Conservation (phyloP, 2,888 invertebrate genomes). For the Lypha dubia region DNA sequence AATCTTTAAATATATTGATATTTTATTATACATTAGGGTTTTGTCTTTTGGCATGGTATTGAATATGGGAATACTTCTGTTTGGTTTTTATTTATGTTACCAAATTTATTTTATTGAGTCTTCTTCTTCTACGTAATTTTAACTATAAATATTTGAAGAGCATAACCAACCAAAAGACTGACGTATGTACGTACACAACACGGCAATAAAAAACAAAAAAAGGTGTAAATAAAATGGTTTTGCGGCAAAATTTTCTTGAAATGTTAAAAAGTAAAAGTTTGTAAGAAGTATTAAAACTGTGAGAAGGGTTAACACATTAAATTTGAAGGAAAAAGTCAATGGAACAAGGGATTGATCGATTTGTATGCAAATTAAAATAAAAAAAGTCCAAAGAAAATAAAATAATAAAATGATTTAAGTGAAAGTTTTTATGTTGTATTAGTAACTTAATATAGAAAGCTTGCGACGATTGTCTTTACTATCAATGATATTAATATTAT, state of each 20-base stretch:
- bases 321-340: conserved; percentile 10
- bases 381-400: background rate
- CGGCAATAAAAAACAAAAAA: conserved; percentile 25
- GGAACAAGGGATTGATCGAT: conserved; percentile 30
- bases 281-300: background rate
- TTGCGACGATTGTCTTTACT: no score
- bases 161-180: background rate
- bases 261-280: background rate
- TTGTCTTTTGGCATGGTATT: conserved; percentile 29
- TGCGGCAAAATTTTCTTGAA: conserved; percentile 21
- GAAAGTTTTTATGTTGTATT: background rate
- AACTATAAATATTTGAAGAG: background rate
- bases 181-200: background rate
- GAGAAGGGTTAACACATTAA: background rate
- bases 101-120: conserved; percentile 69
- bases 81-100: conserved; percentile 67
- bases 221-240: conserved; percentile 48
- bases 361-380: conserved; percentile 5
- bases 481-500: no score
- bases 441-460: background rate
- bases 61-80: conserved; percentile 4
- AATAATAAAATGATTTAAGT: conserved; percentile 6
- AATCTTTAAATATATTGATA: conserved; percentile 67
- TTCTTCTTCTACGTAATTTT: conserved; percentile 20
- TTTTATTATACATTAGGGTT: conserved; percentile 68